Percentiles rank a stretch among this genome's conserved stretches.
phyloP scores from a whole-genome alignment of 2,888 invertebrate genomes.

The Malachius bipustulatus region DNA sequence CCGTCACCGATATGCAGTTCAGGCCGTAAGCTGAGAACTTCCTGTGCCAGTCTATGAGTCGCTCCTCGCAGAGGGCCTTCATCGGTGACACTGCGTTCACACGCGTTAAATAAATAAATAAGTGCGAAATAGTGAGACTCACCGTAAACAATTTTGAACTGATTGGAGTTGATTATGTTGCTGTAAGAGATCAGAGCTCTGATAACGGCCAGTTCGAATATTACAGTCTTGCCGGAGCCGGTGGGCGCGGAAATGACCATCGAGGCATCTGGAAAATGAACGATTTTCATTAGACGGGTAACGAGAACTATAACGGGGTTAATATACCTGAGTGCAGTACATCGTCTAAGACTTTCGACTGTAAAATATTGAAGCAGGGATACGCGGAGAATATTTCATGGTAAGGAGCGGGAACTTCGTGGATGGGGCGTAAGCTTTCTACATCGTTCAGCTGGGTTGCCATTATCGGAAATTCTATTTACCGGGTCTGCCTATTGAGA shows the following conservation, averaged over 20 bases:
- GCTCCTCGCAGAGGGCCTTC: conserved; percentile 65
- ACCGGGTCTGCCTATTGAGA: too few relatives aligned
- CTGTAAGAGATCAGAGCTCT: conserved; percentile 47
- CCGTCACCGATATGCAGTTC: conserved; percentile 58
- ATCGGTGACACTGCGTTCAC: conserved; percentile 69
- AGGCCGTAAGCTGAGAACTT: conserved; percentile 55
- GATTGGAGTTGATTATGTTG: conserved; percentile 32
- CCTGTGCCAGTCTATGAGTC: conserved; percentile 56
- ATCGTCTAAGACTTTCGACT: conserved; percentile 58
- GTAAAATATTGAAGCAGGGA: conserved; percentile 54
- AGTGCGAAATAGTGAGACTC: background rate
- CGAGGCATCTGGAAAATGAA: conserved; percentile 51
- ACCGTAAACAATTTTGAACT: conserved; percentile 59
- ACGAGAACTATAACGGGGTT: conserved; percentile 8
- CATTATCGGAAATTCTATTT: too few relatives aligned
- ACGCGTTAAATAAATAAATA: too few relatives aligned
- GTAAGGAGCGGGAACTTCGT: conserved; percentile 27
- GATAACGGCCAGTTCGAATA: conserved; percentile 72
- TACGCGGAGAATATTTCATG: conserved; percentile 23
- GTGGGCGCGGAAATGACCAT: conserved; percentile 70
- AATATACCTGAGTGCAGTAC: conserved; percentile 48
- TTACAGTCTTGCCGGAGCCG: conserved; percentile 70
- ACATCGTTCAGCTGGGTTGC: too few relatives aligned
- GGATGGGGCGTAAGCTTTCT: conserved; percentile 15
- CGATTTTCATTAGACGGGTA: conserved; percentile 5